A percentile compares a stretch with the other conserved stretches of the same genome.
Evolutionary conservation across 2,113 vertebrate genomes (phyloP).

Genomic region (Hippocampus guttulatus): DNA sequence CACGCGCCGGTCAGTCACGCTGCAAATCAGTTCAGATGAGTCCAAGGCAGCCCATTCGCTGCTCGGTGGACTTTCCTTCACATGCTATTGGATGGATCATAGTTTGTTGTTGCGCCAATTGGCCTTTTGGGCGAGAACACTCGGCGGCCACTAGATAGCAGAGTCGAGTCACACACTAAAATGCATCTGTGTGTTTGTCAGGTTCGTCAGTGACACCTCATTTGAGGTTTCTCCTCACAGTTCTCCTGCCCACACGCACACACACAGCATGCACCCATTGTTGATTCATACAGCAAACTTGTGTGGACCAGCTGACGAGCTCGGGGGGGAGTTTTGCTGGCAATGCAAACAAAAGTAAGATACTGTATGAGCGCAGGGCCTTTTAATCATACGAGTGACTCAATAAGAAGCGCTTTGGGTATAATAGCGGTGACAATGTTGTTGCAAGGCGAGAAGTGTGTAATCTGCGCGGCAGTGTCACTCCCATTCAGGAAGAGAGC

Average conservation of each 20-base stretch:
- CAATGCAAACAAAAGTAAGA: constrained; percentile 19
- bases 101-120: too few species aligned
- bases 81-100: too few species aligned
- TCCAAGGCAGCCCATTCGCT: not conserved
- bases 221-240: not conserved
- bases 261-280: too few species aligned
- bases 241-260: not conserved
- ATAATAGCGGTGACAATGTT: not conserved
- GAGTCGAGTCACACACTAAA: constrained; percentile 31
- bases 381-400: constrained; percentile 7
- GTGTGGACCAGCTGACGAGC: not conserved
- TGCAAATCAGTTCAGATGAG: not conserved
- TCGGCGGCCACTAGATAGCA: constrained; percentile 34
- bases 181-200: constrained; percentile 1
- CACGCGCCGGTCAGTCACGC: constrained; percentile 82
- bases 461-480: not conserved
- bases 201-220: not conserved
- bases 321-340: not conserved
- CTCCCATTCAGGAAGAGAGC: not conserved
- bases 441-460: not conserved
- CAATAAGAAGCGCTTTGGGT: not conserved
- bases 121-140: constrained; percentile 10
- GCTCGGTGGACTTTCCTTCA: not conserved
- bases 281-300: not conserved
- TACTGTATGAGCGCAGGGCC: not conserved